Evolutionary conservation across 2,888 invertebrate species (phyloP).

Genomic region (Acleris cristana): DNA sequence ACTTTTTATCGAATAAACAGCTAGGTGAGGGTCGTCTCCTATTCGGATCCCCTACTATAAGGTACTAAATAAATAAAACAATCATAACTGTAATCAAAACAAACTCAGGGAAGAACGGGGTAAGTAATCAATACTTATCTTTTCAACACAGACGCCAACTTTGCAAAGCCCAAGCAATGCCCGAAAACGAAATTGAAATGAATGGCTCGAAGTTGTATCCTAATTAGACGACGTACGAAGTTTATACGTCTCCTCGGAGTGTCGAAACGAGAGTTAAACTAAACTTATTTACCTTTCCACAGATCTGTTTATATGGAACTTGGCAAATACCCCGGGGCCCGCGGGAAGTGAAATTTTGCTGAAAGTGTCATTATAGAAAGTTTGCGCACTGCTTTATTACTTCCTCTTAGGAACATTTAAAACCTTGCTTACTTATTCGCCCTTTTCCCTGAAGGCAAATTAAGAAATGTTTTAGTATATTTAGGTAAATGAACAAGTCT

Average conservation of each 20-base stretch:
- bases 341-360: constrained; percentile 62
- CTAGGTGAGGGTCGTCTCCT: no score
- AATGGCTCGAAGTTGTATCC: constrained; percentile 71
- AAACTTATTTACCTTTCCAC: constrained; percentile 74
- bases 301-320: constrained; percentile 73
- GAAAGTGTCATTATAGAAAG: constrained; percentile 57
- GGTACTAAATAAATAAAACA: no score
- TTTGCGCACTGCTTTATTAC: constrained; percentile 50
- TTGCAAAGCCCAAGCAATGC: constrained; percentile 46
- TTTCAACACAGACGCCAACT: constrained; percentile 38
- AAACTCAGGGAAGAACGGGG: constrained; percentile 23
- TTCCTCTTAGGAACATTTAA: constrained; percentile 35
- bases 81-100: constrained; percentile 1
- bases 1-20: no score
- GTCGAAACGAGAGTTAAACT: constrained; percentile 75
- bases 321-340: constrained; percentile 66
- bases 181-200: constrained; percentile 69
- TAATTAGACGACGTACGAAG: constrained; percentile 69
- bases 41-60: no score
- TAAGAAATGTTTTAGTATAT: constrained; percentile 9
- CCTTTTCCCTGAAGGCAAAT: constrained; percentile 19
- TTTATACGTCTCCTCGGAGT: constrained; percentile 72
- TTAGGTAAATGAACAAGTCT: no score
- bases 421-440: constrained; percentile 26
- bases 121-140: constrained; percentile 39